Conservation (phyloP, 2,888 invertebrate genomes). For the Falcaria lacertinaria region DNA sequence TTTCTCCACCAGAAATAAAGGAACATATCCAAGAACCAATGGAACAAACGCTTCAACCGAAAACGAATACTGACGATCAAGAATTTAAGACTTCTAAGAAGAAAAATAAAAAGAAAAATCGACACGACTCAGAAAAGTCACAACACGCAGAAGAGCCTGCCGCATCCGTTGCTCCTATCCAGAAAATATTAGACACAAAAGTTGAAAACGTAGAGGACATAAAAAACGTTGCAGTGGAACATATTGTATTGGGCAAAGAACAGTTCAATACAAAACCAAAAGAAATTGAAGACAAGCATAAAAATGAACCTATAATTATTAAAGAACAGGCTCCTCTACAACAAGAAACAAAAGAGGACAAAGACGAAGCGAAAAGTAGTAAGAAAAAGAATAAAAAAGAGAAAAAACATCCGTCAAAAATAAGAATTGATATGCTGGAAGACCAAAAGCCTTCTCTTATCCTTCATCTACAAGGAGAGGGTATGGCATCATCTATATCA, state of each 20-base stretch:
- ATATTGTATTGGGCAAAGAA: constrained; percentile 1
- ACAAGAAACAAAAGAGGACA: constrained; percentile 6
- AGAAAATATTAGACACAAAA: constrained; percentile 37
- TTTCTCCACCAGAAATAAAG: constrained; percentile 6
- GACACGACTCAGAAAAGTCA: constrained; percentile 56
- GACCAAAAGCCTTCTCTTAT: not conserved
- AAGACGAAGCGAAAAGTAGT: constrained; percentile 14
- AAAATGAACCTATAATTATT: constrained; percentile 1
- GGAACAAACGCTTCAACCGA: constrained; percentile 7
- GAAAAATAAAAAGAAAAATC: constrained; percentile 66
- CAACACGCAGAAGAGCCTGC: constrained; percentile 46
- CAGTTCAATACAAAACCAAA: not conserved
- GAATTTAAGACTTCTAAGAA: constrained; percentile 44
- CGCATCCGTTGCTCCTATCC: constrained; percentile 51
- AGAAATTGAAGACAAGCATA: constrained; percentile 4
- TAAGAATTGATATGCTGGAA: not conserved
- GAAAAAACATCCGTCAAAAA: constrained; percentile 19
- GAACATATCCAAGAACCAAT: constrained; percentile 11
- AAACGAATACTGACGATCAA: constrained; percentile 20
- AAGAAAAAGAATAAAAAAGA: constrained; percentile 37
- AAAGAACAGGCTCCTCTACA: constrained; percentile 9
- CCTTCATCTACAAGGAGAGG: not conserved
- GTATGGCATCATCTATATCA: not conserved
- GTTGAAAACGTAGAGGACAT: constrained; percentile 18
- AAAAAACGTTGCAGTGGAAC: constrained; percentile 8